Conservation (phyloP, 2,888 invertebrate species). For the Lepas anatifera region DNA sequence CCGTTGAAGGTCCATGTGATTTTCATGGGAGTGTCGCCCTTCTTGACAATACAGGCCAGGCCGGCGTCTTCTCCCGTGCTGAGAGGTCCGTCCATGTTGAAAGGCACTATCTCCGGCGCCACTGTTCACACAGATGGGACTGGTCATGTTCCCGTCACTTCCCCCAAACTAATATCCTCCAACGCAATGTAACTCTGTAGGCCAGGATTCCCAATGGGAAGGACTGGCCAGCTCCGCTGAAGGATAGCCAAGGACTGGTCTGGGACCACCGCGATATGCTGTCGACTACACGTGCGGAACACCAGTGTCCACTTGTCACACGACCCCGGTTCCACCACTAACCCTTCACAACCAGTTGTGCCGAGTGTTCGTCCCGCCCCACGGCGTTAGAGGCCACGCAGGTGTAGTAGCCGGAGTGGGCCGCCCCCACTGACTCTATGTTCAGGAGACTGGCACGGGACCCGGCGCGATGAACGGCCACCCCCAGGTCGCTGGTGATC, state of each 20-base stretch:
- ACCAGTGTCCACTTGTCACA: too few species aligned
- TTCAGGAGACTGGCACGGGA: slow-evolving; percentile 24
- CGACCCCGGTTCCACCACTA: too few species aligned
- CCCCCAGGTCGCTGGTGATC: slow-evolving; percentile 24
- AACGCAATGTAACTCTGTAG: too few species aligned
- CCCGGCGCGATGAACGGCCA: slow-evolving; percentile 24
- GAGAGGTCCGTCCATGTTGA: slow-evolving; percentile 56
- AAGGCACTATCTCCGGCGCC: slow-evolving; percentile 59
- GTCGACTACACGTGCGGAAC: too few species aligned
- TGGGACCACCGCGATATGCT: too few species aligned
- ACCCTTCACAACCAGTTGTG: slow-evolving; percentile 38
- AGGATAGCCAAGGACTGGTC: too few species aligned
- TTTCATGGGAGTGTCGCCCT: slow-evolving; percentile 65
- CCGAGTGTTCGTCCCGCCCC: slow-evolving; percentile 35
- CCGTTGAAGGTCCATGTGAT: slow-evolving; percentile 65
- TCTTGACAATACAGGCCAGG: slow-evolving; percentile 54
- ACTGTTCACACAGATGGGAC: too few species aligned
- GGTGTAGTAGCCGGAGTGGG: slow-evolving; percentile 43
- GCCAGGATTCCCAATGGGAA: too few species aligned
- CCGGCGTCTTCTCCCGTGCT: slow-evolving; percentile 48
- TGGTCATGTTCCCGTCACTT: too few species aligned
- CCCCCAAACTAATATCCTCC: too few species aligned
- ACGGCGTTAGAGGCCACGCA: slow-evolving; percentile 40
- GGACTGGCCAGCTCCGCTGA: too few species aligned
- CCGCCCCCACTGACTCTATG: slow-evolving; percentile 25